These are phyloP conservation scores for Procavia capensis DNA, from an alignment of 2,113 vertebrate species.

Conservation along the genomic window DNA sequence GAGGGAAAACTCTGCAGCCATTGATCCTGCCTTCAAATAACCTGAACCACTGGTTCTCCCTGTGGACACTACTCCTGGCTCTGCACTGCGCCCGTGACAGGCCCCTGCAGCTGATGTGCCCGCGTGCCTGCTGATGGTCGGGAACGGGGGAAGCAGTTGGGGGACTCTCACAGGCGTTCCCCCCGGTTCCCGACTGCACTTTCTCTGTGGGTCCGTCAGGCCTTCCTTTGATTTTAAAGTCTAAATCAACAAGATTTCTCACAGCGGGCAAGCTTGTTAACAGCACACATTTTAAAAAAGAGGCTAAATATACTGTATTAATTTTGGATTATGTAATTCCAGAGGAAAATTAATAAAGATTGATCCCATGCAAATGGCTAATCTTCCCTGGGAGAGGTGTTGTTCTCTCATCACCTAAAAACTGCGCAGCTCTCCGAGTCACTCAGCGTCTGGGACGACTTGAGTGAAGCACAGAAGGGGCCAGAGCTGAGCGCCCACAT, in stretches of 20 bases:
- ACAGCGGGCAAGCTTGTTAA: not conserved
- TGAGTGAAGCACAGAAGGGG: not conserved
- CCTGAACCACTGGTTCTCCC: not conserved
- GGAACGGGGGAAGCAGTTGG: not conserved
- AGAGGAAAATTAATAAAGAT: constrained; percentile 59
- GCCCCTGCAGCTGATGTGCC: not conserved
- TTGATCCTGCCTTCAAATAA: not conserved
- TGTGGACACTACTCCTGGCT: too few relatives aligned
- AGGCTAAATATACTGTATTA: constrained; percentile 57
- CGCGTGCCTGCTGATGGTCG: not conserved
- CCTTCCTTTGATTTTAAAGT: not conserved
- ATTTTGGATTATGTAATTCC: constrained; percentile 44
- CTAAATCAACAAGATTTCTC: not conserved
- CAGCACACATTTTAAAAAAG: not conserved
- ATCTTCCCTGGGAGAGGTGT: not conserved
- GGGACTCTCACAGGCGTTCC: not conserved
- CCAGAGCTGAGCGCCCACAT: not conserved
- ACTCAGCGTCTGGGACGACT: not conserved
- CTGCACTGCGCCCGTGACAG: not conserved
- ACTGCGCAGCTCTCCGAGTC: not conserved
- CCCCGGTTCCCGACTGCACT: not conserved
- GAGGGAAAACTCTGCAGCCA: not conserved
- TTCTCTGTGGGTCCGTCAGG: not conserved
- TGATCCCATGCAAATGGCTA: constrained; percentile 37
- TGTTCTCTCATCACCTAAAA: not conserved